These are phyloP conservation scores for Philhelius pedissequus DNA, from an alignment of 2,888 invertebrate species.

Conservation along the genomic window DNA sequence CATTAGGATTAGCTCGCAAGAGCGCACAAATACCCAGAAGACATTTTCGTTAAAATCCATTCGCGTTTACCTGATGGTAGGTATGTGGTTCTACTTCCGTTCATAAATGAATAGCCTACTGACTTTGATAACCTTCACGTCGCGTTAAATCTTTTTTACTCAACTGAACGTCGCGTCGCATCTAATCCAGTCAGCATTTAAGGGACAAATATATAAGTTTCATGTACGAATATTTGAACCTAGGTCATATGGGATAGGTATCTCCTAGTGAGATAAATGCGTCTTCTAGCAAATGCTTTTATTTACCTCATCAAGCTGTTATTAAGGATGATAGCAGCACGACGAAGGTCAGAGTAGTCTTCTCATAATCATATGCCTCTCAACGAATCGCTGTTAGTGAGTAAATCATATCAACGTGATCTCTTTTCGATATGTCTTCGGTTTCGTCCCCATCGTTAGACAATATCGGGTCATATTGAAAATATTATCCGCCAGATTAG, in stretches of 20 bases:
- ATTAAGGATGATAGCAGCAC: too few relatives aligned
- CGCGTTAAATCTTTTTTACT: conserved; percentile 1
- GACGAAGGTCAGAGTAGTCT: too few relatives aligned
- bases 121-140: background rate
- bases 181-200: too few relatives aligned
- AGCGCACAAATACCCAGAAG: conserved; percentile 1
- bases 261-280: background rate
- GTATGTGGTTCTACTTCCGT: background rate
- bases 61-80: conserved; percentile 21
- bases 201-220: conserved; percentile 17
- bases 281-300: too few relatives aligned
- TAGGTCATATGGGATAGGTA: conserved; percentile 19
- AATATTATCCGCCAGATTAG: too few relatives aligned
- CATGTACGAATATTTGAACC: conserved; percentile 15
- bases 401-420: too few relatives aligned
- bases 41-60: conserved; percentile 4
- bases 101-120: background rate
- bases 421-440: too few relatives aligned
- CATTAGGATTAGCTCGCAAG: background rate
- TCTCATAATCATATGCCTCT: too few relatives aligned
- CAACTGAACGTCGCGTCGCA: background rate
- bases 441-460: too few relatives aligned
- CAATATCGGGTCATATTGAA: too few relatives aligned
- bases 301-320: too few relatives aligned
- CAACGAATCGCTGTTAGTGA: too few relatives aligned